Evolutionary conservation across 2,113 vertebrate species (phyloP).

Genomic region (Pristiophorus japonicus): DNA sequence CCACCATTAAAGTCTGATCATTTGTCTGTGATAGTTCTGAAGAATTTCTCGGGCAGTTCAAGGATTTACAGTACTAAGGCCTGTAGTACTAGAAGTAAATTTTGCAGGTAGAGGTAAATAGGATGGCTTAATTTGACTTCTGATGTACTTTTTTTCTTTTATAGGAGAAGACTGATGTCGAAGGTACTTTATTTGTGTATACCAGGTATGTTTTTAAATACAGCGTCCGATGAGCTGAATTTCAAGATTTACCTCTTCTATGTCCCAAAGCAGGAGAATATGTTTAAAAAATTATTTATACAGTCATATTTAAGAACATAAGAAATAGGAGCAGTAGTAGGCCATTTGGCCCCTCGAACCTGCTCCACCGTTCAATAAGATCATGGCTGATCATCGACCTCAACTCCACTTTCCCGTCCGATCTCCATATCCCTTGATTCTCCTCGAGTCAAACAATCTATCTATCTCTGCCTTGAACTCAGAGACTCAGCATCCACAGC

Average conservation of each 20-base stretch:
- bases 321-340: too few relatives aligned
- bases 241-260: background rate
- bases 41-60: background rate
- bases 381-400: too few relatives aligned
- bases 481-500: too few relatives aligned
- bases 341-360: too few relatives aligned
- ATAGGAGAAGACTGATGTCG: constrained; percentile 94
- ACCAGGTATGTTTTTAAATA: constrained; percentile 67
- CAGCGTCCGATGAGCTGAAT: background rate
- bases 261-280: background rate
- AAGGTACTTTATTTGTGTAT: constrained; percentile 95
- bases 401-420: too few relatives aligned
- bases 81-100: background rate
- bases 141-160: constrained; percentile 43
- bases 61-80: background rate
- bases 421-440: too few relatives aligned
- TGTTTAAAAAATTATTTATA: background rate
- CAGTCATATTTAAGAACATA: background rate
- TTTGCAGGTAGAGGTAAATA: background rate
- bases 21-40: background rate
- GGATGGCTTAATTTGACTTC: background rate
- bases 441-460: too few relatives aligned
- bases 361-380: too few relatives aligned
- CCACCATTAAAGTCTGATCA: background rate
- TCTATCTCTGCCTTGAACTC: too few relatives aligned